Evolutionary conservation across 2,797 vertebrate genomes (phyloP).

Genomic region (Masticophis lateralis): DNA sequence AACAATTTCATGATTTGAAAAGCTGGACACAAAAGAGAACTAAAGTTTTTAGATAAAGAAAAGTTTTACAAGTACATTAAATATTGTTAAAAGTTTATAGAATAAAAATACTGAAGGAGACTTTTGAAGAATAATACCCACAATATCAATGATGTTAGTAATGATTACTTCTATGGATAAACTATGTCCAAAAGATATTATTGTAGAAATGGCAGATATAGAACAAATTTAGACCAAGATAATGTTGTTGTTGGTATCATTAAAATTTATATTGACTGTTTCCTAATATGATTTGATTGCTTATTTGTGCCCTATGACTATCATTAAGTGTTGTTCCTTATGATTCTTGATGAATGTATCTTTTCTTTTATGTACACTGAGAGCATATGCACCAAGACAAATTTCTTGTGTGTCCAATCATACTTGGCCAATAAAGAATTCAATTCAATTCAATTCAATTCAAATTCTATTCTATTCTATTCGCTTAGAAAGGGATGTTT

Average conservation of each 20-base stretch:
- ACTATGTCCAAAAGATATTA: background rate
- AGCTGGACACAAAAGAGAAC: background rate
- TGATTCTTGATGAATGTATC: no score
- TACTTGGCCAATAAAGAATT: no score
- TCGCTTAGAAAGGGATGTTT: background rate
- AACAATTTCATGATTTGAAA: background rate
- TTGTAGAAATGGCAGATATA: background rate
- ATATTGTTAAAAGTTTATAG: background rate
- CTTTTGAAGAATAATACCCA: background rate
- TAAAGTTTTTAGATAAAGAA: background rate
- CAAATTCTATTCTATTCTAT: no score
- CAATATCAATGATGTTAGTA: background rate
- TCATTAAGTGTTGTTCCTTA: no score
- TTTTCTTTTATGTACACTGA: no score
- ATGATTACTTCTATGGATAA: background rate
- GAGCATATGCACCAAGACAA: no score
- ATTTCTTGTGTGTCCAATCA: no score
- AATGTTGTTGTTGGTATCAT: background rate
- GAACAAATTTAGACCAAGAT: background rate
- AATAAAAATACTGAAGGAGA: background rate
- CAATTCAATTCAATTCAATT: no score
- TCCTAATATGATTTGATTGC: no score
- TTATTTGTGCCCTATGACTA: no score
- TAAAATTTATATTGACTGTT: no score
- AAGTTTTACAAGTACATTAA: background rate